phyloP scores from a whole-genome alignment of 2,113 vertebrate genomes.

The Oxyura jamaicensis region DNA sequence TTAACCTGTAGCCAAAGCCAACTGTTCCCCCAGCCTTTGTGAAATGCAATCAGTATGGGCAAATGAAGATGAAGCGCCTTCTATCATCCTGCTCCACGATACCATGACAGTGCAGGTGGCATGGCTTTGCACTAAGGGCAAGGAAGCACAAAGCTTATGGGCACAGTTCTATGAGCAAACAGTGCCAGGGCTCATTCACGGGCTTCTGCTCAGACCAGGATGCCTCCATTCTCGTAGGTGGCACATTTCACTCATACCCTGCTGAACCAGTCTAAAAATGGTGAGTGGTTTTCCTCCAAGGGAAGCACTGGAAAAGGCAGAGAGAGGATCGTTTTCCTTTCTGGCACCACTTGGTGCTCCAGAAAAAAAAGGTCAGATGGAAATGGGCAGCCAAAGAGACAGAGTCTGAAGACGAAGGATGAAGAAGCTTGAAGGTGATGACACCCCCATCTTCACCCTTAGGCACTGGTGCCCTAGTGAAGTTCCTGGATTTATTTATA shows the following conservation, averaged over 20 bases:
- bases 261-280: background rate
- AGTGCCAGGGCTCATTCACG: accelerated
- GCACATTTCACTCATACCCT: background rate
- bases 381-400: background rate
- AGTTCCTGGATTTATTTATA: background rate
- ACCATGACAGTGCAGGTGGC: accelerated
- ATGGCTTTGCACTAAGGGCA: background rate
- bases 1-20: background rate
- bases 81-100: background rate
- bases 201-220: background rate
- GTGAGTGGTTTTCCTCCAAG: background rate
- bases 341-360: background rate
- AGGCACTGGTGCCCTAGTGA: background rate
- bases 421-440: background rate
- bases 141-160: background rate
- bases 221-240: accelerated
- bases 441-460: background rate
- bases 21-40: background rate
- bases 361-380: background rate
- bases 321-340: background rate
- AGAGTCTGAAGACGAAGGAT: background rate
- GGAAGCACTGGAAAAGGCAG: background rate
- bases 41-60: background rate
- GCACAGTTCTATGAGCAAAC: accelerated
- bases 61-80: background rate